Evolutionary conservation across 2,113 vertebrate genomes (phyloP), one percentile per base, ranked within the genome.

Genomic region (Gopherus evgoodei): DNA sequence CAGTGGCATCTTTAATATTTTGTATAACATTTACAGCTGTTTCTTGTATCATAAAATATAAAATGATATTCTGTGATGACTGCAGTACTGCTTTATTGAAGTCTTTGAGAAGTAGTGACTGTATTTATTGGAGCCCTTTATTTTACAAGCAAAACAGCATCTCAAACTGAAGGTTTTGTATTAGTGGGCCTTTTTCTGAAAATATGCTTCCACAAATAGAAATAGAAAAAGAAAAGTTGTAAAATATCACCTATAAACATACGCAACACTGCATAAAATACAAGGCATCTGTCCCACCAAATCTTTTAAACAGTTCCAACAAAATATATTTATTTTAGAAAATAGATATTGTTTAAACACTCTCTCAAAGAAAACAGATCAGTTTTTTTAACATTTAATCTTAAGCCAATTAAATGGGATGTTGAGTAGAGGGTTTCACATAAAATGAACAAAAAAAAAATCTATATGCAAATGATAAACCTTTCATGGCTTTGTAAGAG

Each of bases 311-410:
- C 50, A 80, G 12, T 83, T 92, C 17, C 52, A 86, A 42, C 4
- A 93, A 90, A 84, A 88, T 87, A n/a, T 22, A 57, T 65, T 85
- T 90, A 42, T 69, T 83, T 90, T 87, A 83, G 75, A 59, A 44
- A 44, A 49, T 31, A 83, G 8, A 52, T 56, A 87, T 84, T 0
- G 57, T 47, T 81, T 59, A 62, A 83, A 84, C 87, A 86, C 86
- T 57, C 56, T 81, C 14, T 29, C 57, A 29, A 62, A 91, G 59
- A 83, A 93, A 88, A 82, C 4, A 57, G 24, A 88, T 57, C 89
- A 88, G 47, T 93, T 52, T 90, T 89, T 22, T 82, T 93, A 91
- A 38, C 24, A 76, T 31, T 4, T 31, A 91, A 49, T 84, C 42
- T 35, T 80, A 87, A 90, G 42, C 52, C n/a, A 81, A 2, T 81